A percentile compares a stretch with the other conserved stretches of the same genome.
Conservation (phyloP, 2,113 vertebrate species). For the Pseudonaja textilis region DNA sequence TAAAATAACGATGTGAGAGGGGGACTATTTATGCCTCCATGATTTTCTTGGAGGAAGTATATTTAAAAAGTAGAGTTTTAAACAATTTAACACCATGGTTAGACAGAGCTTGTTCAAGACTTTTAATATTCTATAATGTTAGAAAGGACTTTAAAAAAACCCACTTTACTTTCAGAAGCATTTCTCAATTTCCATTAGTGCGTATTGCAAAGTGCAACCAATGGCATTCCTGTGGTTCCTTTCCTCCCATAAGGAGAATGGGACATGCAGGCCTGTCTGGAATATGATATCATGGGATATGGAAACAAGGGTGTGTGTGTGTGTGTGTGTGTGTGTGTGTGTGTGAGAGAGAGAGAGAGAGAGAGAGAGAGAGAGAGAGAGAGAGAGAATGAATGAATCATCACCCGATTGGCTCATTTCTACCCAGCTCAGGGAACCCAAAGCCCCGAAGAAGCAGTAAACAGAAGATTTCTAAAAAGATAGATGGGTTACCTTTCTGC, state of each 20-base stretch:
- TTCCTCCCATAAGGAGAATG: slow-evolving; percentile 29
- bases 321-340: neutral
- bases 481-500: slow-evolving; percentile 87
- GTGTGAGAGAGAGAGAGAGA: no score
- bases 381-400: neutral
- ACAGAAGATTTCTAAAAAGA: slow-evolving; percentile 50
- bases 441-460: slow-evolving; percentile 36
- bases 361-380: no score
- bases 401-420: slow-evolving; percentile 4
- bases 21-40: no score
- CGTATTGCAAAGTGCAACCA: slow-evolving; percentile 23
- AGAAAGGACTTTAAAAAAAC: no score
- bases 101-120: no score
- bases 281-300: slow-evolving; percentile 35
- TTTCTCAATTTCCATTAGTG: neutral
- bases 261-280: neutral
- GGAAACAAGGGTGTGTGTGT: neutral
- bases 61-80: no score
- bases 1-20: neutral
- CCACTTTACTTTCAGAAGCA: no score
- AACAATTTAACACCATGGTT: no score
- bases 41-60: no score
- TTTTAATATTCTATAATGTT: no score
- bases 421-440: slow-evolving; percentile 44
- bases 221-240: slow-evolving; percentile 9